A percentile compares a stretch with the other conserved stretches of the same genome.
Conservation (phyloP, 2,888 invertebrate species). For the Drosophila melanosoma region DNA sequence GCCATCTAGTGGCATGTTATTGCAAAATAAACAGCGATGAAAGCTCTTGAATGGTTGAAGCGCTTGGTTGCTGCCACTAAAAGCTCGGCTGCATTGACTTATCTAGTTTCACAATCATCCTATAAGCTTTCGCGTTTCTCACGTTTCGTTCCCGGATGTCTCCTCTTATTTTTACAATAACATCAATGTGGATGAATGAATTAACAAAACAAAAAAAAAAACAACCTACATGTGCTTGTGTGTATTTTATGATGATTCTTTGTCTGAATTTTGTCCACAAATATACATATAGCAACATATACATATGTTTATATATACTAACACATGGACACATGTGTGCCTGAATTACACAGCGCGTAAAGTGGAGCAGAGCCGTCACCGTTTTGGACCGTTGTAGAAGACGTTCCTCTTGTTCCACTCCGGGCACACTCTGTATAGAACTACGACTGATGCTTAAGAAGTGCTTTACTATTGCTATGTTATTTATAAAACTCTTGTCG, state of each 20-base stretch:
- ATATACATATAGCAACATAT: slow-evolving; percentile 10
- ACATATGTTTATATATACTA: slow-evolving; percentile 10
- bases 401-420: not conserved
- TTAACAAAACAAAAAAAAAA: slow-evolving; percentile 36
- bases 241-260: slow-evolving; percentile 7
- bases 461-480: slow-evolving; percentile 52
- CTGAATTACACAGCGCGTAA: slow-evolving; percentile 30
- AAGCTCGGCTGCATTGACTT: slow-evolving; percentile 1
- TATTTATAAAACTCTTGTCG: slow-evolving; percentile 66
- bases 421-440: not conserved
- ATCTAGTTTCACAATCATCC: not conserved
- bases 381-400: slow-evolving; percentile 40
- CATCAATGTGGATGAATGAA: slow-evolving; percentile 58
- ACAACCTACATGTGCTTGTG: not conserved
- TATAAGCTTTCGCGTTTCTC: not conserved
- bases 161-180: slow-evolving; percentile 14
- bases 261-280: slow-evolving; percentile 27
- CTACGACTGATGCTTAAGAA: slow-evolving; percentile 44
- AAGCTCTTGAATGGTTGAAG: slow-evolving; percentile 22
- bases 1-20: slow-evolving; percentile 27
- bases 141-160: not conserved
- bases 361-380: slow-evolving; percentile 56
- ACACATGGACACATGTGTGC: not conserved
- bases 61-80: not conserved
- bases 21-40: not conserved